Evolutionary conservation across 2,113 vertebrate species (phyloP).

Genomic region (Brachypteracias leptosomus): DNA sequence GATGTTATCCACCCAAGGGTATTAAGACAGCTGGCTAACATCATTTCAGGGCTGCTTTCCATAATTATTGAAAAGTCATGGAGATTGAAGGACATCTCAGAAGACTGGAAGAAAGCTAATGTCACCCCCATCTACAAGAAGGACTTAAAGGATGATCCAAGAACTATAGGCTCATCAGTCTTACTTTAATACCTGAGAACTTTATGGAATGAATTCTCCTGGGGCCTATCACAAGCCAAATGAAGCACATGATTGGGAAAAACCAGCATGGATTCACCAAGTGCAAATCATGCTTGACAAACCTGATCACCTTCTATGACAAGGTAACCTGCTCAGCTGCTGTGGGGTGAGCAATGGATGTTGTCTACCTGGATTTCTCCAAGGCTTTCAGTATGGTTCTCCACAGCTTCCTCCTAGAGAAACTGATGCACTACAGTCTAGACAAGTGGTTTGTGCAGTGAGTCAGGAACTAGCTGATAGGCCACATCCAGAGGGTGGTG

Average conservation of each 20-base stretch:
- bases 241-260: neutral
- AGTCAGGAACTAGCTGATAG: neutral
- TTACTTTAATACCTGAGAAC: neutral
- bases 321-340: too few relatives aligned
- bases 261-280: neutral
- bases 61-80: neutral
- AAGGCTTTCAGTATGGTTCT: too few relatives aligned
- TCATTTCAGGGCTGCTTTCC: neutral
- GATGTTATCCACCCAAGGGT: neutral
- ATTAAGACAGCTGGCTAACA: neutral
- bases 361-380: too few relatives aligned
- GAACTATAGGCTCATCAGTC: too few relatives aligned
- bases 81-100: neutral
- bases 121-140: neutral
- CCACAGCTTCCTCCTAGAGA: too few relatives aligned
- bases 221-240: neutral
- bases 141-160: neutral
- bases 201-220: neutral
- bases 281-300: neutral
- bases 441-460: too few relatives aligned
- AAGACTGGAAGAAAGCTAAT: neutral
- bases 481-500: neutral
- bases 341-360: too few relatives aligned
- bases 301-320: too few relatives aligned
- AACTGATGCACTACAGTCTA: too few relatives aligned